Evolutionary conservation across 2,113 vertebrate genomes (phyloP), one percentile per base, ranked within the genome.

Genomic region (Macaca nemestrina): DNA sequence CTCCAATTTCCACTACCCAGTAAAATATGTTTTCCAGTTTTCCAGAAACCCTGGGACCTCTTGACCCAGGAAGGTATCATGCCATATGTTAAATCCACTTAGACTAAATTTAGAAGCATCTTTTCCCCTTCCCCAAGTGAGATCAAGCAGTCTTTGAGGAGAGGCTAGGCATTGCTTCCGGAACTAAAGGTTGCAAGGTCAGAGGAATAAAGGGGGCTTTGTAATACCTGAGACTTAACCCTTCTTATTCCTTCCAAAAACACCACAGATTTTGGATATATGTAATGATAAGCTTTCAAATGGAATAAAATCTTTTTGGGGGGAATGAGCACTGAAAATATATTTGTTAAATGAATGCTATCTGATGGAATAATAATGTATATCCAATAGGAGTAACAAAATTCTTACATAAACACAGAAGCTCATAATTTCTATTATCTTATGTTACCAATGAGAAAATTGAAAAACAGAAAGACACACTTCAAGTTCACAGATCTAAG

Each of bases 51-150:
- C 70, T 75, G 27, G 75, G 94, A 94, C 97, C 97, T 97, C 92
- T 94, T 97, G 95, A 97, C 97, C 95, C 0, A 0, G 72, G 92
- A 93, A 94, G 70, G 93, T 94, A 96, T 87, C 64, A 97, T 88
- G 64, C 96, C 96, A 98, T 96, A 96, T 97, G 98, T 97, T 97
- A 97, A 97, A 97, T 78, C 57, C 93, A 95, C 87, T 95, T 93
- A 90, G 64, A 68, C 92, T 96, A 92, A 97, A 97, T 97, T 97
- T 94, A 97, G 96, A 95, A 97, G 89, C 94, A 73, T 95, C 88
- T 90, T 96, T 91, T 72, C 7, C 59, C 45, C 38, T 81, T 13
- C 57, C 48, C 61, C 50, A 67, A 95, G 89, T 72, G 93, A 96
- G 88, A 97, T 88, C 90, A 93, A 95, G 93, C 30, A 57, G 57